Base-by-base conservation (phyloP, 2,797 vertebrate genomes). In the Sciurus carolinensis region DNA sequence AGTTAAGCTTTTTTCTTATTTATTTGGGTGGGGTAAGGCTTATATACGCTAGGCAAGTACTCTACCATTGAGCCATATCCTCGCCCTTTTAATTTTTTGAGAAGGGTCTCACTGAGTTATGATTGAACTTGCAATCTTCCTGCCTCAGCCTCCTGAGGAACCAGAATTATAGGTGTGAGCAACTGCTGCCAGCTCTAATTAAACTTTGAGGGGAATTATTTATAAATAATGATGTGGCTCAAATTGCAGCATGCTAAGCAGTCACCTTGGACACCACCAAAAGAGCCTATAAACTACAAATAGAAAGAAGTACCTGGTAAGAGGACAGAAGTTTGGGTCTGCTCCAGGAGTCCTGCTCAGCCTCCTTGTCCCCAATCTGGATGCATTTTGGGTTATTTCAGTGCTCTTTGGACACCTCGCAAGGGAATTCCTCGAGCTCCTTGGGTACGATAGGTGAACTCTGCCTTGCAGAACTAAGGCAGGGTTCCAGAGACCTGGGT, bases 161-260 rank as follows among this genome's bases (percentile, higher is more conserved):
- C 64, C 33, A 33, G 30, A 30, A 66, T 67, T 33, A 66, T 66
- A 33, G 13, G 13, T 30, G 12, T 66, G 64, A 30, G 30, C 64
- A 30, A 33, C 12, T 66, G 28, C 12, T 33, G 4, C 30, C 28
- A 66, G 3, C 64, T 66, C 66, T 14, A n/a, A 71, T 71, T 71
- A 71, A 71, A 39, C 9, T 39, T 24, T 18, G 84, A 86, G 52
- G 44, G 79, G 5, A 22, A 64, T 8, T 77, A 30, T 82, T 91
- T 95, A 72, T 26, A 95, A 88, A 80, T 73, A 67, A 84, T 79
- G 54, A 87, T 42, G n/a, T n/a, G 73, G 76, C 44, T 92, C 62
- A 88, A n/a, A 72, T 76, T 82, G 71, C 42, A 72, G n/a, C 77
- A 28, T 39, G 44, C n/a, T 79, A 72, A 50, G 71, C 33, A 42